Evolutionary conservation across 2,888 invertebrate species (phyloP), one percentile per base, ranked within the genome.

Genomic region (Pyrrhosoma nymphula): DNA sequence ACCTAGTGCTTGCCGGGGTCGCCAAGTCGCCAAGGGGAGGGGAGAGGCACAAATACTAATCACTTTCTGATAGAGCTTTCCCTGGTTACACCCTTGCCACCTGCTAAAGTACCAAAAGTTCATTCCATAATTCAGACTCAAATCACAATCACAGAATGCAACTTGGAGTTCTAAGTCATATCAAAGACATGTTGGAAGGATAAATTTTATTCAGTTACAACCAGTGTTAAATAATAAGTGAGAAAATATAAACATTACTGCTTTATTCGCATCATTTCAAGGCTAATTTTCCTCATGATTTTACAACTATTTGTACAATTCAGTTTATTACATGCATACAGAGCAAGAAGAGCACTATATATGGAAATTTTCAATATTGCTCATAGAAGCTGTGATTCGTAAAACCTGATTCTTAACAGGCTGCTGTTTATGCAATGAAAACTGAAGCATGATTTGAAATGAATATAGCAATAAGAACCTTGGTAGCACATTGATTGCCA

Each of bases 271-370:
- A 93, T 69, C n/a, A 75, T 26, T 93, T 75, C 93, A 93, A 75
- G 93, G 93, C 93, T 93, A 93, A 93, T 69, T 69, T 93, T 69
- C 75, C 75, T 47, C 75, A 60, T 93, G 93, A 47, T 93, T 93
- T 91, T 93, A 93, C 93, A 93, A 69, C 93, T 93, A 93, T 93
- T 93, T 93, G 93, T 93, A 93, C 93, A 93, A 93, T 93, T 93
- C 93, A 93, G 93, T 93, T 93, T 93, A 93, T 93, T 93, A 93
- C 93, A 93, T 93, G 93, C 69, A 93, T 93, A 93, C 69, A 93
- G 69, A 93, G 47, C 47, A 47, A 47, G 47, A 47, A 47, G 47
- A 47, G 93, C 93, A 93, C 93, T 69, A 93, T 75, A 47, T 75
- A 69, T 93, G 93, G 69, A 69, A 93, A 63, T 47, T 93, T 93